Evolutionary conservation across 2,888 invertebrate genomes (phyloP).

Genomic region (Thecocarcelia acutangulata): DNA sequence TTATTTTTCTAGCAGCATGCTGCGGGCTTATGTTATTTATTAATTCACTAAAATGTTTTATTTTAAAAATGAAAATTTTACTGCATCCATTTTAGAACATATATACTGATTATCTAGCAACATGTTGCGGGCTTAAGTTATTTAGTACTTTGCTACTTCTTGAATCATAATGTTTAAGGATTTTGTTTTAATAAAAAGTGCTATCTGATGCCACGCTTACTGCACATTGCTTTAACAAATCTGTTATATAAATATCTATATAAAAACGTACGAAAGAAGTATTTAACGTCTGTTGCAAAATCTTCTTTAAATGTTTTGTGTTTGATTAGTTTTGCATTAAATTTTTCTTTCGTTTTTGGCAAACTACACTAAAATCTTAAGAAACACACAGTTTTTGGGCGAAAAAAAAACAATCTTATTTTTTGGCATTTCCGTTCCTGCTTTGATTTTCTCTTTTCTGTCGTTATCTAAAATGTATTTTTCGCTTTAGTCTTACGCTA

Average conservation of each 20-base stretch:
- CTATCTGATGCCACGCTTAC: too few species aligned
- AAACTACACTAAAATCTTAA: constrained; percentile 31
- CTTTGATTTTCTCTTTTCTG: constrained; percentile 22
- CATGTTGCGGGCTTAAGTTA: too few species aligned
- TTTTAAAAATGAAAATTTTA: too few species aligned
- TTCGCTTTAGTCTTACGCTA: background rate
- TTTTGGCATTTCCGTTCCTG: constrained; percentile 64
- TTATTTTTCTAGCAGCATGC: too few species aligned
- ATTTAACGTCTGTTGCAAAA: background rate
- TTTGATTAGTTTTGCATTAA: constrained; percentile 52
- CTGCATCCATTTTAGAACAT: constrained; percentile 3
- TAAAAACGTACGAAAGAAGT: constrained; percentile 1
- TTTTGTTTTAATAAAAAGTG: constrained; percentile 8
- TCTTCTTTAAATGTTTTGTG: constrained; percentile 17
- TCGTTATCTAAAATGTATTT: background rate
- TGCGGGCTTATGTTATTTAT: too few species aligned
- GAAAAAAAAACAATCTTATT: constrained; percentile 31
- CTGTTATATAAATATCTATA: constrained; percentile 2
- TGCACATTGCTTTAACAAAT: too few species aligned
- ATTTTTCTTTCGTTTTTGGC: constrained; percentile 32
- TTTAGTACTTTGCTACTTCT: too few species aligned
- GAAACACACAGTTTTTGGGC: background rate
- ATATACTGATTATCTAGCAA: too few species aligned
- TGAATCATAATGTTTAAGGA: too few species aligned
- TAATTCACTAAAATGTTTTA: too few species aligned